Conservation (phyloP, 2,113 vertebrate species). For the Ceyx cyanopectus region DNA sequence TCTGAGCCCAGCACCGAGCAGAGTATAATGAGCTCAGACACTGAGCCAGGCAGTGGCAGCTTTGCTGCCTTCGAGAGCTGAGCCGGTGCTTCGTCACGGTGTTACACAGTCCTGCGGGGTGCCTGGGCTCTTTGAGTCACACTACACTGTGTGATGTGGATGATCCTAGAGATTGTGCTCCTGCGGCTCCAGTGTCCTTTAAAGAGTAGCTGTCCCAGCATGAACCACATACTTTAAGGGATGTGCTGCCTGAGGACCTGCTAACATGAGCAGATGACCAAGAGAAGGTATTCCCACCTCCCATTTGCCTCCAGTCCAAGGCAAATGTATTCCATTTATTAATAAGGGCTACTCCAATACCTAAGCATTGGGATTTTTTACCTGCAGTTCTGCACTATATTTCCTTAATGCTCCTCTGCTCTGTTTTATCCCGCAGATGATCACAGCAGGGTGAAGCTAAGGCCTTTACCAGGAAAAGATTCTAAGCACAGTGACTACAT, state of each 20-base stretch:
- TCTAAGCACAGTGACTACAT: conserved; percentile 99
- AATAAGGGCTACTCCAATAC: neutral
- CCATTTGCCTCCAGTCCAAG: neutral
- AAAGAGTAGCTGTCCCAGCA: neutral
- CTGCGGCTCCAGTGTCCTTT: neutral
- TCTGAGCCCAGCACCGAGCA: neutral
- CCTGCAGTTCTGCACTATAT: neutral
- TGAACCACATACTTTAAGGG: fast-evolving
- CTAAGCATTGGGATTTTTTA: neutral
- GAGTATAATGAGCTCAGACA: neutral
- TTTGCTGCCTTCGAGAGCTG: neutral
- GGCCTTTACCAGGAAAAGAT: conserved; percentile 95
- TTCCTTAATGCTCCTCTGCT: neutral
- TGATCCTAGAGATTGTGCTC: neutral
- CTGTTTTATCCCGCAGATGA: conserved; percentile 84
- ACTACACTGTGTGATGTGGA: neutral
- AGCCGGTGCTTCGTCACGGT: fast-evolving
- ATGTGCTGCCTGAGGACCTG: neutral
- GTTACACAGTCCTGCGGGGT: neutral
- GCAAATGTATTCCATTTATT: fast-evolving
- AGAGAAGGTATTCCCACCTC: neutral
- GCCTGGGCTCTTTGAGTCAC: neutral
- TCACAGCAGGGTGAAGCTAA: conserved; percentile 97
- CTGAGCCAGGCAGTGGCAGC: neutral
- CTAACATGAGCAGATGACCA: neutral